These are phyloP conservation scores for Stictocephala bisonia DNA, from an alignment of 2,888 invertebrate genomes.

Conservation along the genomic window DNA sequence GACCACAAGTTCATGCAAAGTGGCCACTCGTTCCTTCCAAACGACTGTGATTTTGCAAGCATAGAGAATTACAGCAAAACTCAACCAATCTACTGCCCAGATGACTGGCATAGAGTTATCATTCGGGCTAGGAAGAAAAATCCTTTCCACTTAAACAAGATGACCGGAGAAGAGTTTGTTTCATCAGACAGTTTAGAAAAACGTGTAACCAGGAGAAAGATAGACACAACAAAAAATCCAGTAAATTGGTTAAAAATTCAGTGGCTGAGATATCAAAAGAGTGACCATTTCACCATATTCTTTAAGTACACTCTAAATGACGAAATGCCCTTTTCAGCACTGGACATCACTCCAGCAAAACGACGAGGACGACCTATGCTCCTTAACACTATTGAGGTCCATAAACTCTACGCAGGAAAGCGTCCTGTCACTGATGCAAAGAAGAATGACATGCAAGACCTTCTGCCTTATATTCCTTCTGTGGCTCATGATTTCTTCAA, in stretches of 20 bases:
- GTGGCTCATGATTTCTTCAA: conserved; percentile 7
- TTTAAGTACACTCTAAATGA: conserved; percentile 21
- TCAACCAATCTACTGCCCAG: conserved; percentile 5
- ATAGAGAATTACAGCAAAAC: conserved; percentile 9
- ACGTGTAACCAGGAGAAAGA: background rate
- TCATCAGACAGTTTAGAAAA: conserved; percentile 7
- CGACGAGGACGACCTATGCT: conserved; percentile 3
- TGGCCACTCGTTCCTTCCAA: conserved; percentile 20
- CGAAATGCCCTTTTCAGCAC: conserved; percentile 5
- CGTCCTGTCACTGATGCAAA: conserved; percentile 9
- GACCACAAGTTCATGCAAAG: conserved; percentile 19
- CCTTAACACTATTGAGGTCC: background rate
- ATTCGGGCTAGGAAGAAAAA: conserved; percentile 14
- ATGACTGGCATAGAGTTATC: conserved; percentile 19
- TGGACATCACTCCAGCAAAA: conserved; percentile 11
- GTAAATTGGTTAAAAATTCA: conserved; percentile 8
- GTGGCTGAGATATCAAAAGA: conserved; percentile 19
- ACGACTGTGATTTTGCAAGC: background rate
- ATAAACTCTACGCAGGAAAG: conserved; percentile 13
- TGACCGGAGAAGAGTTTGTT: conserved; percentile 4
- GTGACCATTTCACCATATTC: conserved; percentile 9
- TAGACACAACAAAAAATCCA: background rate
- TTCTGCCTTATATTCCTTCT: conserved; percentile 1
- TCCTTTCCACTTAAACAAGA: conserved; percentile 11
- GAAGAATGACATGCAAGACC: conserved; percentile 3